Conservation (phyloP, 2,888 invertebrate genomes). For the Abrostola tripartita region DNA sequence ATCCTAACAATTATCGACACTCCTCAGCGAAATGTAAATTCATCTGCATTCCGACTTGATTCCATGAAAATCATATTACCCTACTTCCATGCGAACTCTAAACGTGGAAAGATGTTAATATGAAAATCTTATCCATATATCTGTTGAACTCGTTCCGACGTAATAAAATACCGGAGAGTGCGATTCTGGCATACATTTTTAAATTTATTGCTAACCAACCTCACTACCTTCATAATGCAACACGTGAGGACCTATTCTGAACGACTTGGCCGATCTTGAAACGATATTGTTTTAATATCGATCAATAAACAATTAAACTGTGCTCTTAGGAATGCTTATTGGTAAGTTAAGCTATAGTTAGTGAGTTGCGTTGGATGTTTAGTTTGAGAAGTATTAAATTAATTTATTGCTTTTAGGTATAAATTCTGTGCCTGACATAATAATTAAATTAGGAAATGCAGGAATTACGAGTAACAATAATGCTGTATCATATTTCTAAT, state of each 20-base stretch:
- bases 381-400: too few relatives aligned
- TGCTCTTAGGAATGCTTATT: too few relatives aligned
- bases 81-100: constrained; percentile 13
- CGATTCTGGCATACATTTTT: constrained; percentile 66
- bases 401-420: too few relatives aligned
- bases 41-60: not conserved
- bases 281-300: constrained; percentile 15
- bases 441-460: too few relatives aligned
- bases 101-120: constrained; percentile 28
- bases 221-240: constrained; percentile 61
- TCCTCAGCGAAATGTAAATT: not conserved
- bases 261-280: constrained; percentile 16
- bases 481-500: too few relatives aligned
- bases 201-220: constrained; percentile 66
- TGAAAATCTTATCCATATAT: constrained; percentile 44
- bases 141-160: constrained; percentile 40
- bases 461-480: too few relatives aligned
- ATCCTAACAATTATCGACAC: not conserved
- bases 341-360: too few relatives aligned
- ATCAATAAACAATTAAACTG: constrained; percentile 1
- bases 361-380: too few relatives aligned
- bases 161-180: constrained; percentile 49
- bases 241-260: constrained; percentile 36
- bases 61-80: not conserved
- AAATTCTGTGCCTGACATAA: too few relatives aligned